Evolutionary conservation across 2,888 invertebrate genomes (phyloP), one percentile per base, ranked within the genome.

Genomic region (Artemia sinica): DNA sequence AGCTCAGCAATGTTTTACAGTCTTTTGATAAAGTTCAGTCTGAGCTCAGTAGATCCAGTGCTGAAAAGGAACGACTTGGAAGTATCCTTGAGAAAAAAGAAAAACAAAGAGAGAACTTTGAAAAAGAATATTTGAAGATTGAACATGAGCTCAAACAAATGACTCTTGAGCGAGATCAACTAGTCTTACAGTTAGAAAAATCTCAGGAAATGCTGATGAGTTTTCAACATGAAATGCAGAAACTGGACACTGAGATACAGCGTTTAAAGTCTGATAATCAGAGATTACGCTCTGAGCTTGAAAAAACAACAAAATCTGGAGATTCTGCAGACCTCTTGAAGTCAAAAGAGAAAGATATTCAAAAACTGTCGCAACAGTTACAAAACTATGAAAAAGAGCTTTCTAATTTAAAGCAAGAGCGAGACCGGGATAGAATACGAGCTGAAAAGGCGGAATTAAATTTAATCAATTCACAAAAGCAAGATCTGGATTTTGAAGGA

Each of bases 141-240:
- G 91, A 92, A 77, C 84, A 84, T 1, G 91, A 92, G 72, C 84
- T 89, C 69, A 90, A 90, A 75, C 90, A 91, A 77, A 77, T 92
- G 74, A 87, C 88, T 18, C 84, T 88, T 72, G 92, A 92, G 77
- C 75, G 89, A 67, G 91, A 92, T 77, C 91, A 92, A 78, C 78
- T 93, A 72, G 90, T 91, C 1, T 85, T 87, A 72, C 92, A 92
- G 77, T 77, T 93, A 76, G 91, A 92, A 78, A 92, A 93, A 79
- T 91, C 90, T 65, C 92, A 92, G 77, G 91, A 91, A 74, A 91
- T 92, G 85, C 80, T 93, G 70, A 87, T 91, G 78, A 91, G 91
- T 78, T 91, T 92, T 87, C 92, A 91, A 77, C 87, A 91, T 76
- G 91, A 92, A 76, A 78, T 92, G 68, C 89, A 89, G 73, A 84